Base-by-base conservation (phyloP, 2,888 invertebrate genomes). In the Lycaena phlaeas region DNA sequence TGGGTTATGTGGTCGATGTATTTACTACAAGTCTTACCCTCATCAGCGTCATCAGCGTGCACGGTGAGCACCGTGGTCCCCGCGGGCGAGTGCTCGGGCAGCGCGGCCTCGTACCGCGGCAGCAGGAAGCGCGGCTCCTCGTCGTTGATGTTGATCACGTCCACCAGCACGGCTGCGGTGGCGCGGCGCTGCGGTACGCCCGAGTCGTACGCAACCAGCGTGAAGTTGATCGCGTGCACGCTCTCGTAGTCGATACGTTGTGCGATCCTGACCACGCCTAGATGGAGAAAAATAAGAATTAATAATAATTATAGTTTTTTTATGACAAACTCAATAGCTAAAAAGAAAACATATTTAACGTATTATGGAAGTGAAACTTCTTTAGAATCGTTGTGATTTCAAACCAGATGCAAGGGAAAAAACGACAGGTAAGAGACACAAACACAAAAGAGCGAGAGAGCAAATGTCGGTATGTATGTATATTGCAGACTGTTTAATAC, bases 221-320 rank as follows among this genome's bases (percentile, higher is more conserved):
- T 91, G 62, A 97, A 94, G 63, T 92, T 90, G 2, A 95, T 81
- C 29, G 86, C 85, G 52, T 92, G 91, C 0, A 91, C 82, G 53
- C 87, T 84, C 65, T 97, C 97, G 68, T 91, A 97, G 74, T 97
- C 96, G 38, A 97, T 89, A 9, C 91, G 86, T 50, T 90, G 87
- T 22, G 87, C 90, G 1, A 92, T 90, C 55, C 90, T 91, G 2
- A 96, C 91, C 15, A 91, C 88, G 4, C 94, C 93, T 92, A 61
- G 9, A 40, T 14, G 6, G 17, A 12, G 4, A 3, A 38, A 7
- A 1, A 12, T 14, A 27, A 38, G 4, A 28, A 18, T 22, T 26
- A 26, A 5, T 6, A 2, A n/a, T 12, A 28, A 5, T 28, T 7
- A 27, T 10, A 26, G n/a, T 6, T 2, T 26, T n/a, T n/a, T n/a